These are phyloP conservation scores for Ischnura elegans DNA, from an alignment of 2,888 invertebrate genomes.

Conservation along the genomic window DNA sequence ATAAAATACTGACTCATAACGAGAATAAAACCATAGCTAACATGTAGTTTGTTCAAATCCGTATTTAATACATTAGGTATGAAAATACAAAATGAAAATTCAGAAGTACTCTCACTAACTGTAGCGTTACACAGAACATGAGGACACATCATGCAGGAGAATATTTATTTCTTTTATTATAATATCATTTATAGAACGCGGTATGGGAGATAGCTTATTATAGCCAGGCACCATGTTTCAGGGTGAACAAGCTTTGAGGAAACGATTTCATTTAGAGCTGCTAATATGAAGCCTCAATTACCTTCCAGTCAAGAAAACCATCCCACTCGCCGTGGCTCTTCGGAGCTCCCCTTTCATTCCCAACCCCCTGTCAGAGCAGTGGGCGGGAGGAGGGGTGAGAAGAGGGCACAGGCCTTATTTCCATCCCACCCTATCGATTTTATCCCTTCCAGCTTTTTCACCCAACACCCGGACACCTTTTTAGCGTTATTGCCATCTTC, in stretches of 20 bases:
- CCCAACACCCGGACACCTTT: conserved; percentile 62
- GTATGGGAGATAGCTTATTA: too few species aligned
- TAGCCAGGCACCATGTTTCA: background rate
- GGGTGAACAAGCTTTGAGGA: background rate
- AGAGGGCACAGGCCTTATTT: background rate
- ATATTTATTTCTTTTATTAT: too few species aligned
- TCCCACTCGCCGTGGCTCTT: background rate
- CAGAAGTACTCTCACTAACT: too few species aligned
- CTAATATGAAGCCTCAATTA: background rate
- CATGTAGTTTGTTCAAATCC: too few species aligned
- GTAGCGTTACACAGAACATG: too few species aligned
- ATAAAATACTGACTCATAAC: too few species aligned
- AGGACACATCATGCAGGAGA: too few species aligned
- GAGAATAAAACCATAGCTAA: too few species aligned
- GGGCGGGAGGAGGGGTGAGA: background rate
- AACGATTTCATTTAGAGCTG: background rate
- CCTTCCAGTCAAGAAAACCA: background rate
- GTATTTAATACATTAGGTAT: too few species aligned
- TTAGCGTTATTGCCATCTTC: conserved; percentile 63
- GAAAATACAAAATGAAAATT: too few species aligned
- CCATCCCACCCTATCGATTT: conserved; percentile 51
- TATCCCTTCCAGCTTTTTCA: conserved; percentile 57
- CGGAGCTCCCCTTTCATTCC: background rate
- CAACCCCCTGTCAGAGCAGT: background rate
- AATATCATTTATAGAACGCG: too few species aligned